These are phyloP conservation scores for Microctonus brassicae DNA, from an alignment of 2,888 invertebrate species.

Conservation along the genomic window DNA sequence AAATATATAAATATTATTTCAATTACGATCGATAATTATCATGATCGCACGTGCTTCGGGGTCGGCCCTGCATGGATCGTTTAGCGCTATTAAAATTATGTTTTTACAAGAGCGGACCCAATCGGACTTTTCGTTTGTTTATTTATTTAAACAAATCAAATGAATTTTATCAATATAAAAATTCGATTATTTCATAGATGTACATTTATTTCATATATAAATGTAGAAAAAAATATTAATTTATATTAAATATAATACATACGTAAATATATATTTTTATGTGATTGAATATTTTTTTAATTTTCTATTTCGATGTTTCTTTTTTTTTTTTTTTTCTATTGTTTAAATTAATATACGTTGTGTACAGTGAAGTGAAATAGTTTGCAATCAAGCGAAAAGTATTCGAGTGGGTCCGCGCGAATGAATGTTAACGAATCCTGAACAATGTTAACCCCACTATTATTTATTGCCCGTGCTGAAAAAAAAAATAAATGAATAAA, in stretches of 20 bases:
- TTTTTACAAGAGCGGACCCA: constrained; percentile 37
- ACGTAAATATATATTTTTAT: background rate
- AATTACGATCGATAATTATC: constrained; percentile 41
- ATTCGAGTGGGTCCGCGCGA: constrained; percentile 23
- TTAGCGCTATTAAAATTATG: constrained; percentile 46
- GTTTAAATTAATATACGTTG: background rate
- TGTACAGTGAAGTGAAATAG: background rate
- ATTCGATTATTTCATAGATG: background rate
- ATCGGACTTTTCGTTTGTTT: constrained; percentile 22
- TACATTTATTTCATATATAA: background rate
- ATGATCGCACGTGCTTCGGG: constrained; percentile 62
- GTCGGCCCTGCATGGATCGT: constrained; percentile 68
- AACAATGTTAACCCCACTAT: constrained; percentile 32
- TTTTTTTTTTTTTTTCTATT: background rate
- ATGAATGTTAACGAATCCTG: constrained; percentile 31
- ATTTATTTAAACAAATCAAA: background rate
- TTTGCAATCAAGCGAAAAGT: constrained; percentile 6
- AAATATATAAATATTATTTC: background rate
- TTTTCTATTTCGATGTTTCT: too few species aligned
- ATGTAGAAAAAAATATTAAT: too few species aligned
- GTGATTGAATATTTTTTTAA: too few species aligned
- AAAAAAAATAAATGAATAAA: constrained; percentile 8
- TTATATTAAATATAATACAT: too few species aligned
- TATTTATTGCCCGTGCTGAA: constrained; percentile 19
- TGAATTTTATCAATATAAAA: background rate